phyloP scores from a whole-genome alignment of 2,113 vertebrate genomes.

The Camelus bactrianus region DNA sequence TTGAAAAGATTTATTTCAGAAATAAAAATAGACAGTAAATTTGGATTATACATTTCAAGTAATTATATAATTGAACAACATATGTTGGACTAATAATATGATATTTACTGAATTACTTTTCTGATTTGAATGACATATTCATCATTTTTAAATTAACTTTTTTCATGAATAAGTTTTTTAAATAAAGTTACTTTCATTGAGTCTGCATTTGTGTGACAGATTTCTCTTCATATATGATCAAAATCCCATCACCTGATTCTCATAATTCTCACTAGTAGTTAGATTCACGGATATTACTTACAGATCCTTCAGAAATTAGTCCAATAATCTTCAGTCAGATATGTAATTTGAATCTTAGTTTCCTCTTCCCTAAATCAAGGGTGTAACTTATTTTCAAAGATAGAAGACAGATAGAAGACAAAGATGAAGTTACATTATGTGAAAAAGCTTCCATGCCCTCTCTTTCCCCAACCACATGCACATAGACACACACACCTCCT shows the following conservation, averaged over 20 bases:
- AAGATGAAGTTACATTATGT: background rate
- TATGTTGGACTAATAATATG: background rate
- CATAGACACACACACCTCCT: background rate
- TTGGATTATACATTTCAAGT: background rate
- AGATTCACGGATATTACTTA: background rate
- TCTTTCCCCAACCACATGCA: background rate
- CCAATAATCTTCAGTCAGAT: background rate
- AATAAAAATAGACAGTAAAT: background rate
- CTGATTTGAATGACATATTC: background rate
- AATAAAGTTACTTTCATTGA: constrained; percentile 10
- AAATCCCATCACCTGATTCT: background rate
- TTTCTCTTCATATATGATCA: background rate
- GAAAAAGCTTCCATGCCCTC: background rate
- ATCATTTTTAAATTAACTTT: background rate
- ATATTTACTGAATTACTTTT: background rate
- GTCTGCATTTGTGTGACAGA: background rate
- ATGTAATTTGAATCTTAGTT: background rate
- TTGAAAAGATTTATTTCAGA: background rate
- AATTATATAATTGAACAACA: background rate
- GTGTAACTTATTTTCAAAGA: too few species aligned
- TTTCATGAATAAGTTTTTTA: background rate
- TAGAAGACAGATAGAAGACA: background rate
- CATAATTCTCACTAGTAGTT: background rate
- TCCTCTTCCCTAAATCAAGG: background rate
- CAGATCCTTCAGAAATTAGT: background rate